Conservation (phyloP, 1,140 invertebrate species). For the Tetragnatha versicolor region DNA sequence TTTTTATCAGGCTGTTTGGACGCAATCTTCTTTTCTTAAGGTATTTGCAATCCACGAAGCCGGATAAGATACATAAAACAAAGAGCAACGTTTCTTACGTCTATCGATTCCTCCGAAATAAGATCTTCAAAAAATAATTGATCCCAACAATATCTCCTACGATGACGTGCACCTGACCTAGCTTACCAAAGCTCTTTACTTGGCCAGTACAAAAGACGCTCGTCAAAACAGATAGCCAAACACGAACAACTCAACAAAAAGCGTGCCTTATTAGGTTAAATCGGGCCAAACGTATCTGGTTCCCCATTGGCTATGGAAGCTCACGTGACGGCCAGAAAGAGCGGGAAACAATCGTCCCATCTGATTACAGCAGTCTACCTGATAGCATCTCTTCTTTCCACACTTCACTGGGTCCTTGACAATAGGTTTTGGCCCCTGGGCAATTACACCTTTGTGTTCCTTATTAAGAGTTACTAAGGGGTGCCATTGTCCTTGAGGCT, state of each 20-base stretch:
- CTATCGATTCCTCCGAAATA: too few species aligned
- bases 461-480: conserved; percentile 53
- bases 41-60: too few species aligned
- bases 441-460: conserved; percentile 52
- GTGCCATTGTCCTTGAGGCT: conserved; percentile 40
- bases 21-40: too few species aligned
- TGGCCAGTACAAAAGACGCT: not conserved
- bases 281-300: conserved; percentile 43
- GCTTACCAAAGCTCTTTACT: not conserved
- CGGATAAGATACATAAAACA: too few species aligned
- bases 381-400: conserved; percentile 42
- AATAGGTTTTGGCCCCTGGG: conserved; percentile 23
- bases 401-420: conserved; percentile 35
- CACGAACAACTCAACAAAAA: conserved; percentile 21
- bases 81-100: too few species aligned
- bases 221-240: conserved; percentile 9
- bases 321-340: conserved; percentile 45
- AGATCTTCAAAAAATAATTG: too few species aligned
- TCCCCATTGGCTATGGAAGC: conserved; percentile 20
- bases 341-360: conserved; percentile 43
- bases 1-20: too few species aligned
- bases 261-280: conserved; percentile 53
- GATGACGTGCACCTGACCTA: not conserved
- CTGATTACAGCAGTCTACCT: conserved; percentile 32
- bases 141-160: too few species aligned